These are phyloP conservation scores for Dufourea novaeangliae DNA, from an alignment of 1,140 invertebrate species.

Conservation along the genomic window DNA sequence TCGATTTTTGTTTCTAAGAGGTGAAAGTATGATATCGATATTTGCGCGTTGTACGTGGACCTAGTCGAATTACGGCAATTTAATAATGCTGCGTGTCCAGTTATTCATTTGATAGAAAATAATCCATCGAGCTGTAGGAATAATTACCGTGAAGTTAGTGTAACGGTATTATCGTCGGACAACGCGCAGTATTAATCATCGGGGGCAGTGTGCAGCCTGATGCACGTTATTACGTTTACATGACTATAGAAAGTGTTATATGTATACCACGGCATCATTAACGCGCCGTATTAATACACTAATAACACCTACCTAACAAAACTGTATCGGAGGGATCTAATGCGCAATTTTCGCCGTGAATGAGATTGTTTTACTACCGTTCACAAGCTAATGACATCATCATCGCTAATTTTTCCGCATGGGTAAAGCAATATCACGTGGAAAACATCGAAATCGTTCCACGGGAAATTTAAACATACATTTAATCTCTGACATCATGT, in stretches of 20 bases:
- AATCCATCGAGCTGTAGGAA: conserved; percentile 58
- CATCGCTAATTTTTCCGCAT: background rate
- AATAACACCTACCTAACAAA: conserved; percentile 44
- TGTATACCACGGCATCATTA: conserved; percentile 38
- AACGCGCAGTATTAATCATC: conserved; percentile 57
- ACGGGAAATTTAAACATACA: background rate
- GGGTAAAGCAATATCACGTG: background rate
- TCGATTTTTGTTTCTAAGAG: background rate
- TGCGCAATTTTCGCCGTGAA: conserved; percentile 33
- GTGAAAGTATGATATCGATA: conserved; percentile 17
- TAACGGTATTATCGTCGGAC: conserved; percentile 55
- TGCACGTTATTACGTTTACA: conserved; percentile 55
- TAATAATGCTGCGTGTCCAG: conserved; percentile 52
- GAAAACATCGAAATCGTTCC: background rate
- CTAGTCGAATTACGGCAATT: conserved; percentile 34
- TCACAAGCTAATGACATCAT: background rate
- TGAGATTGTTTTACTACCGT: background rate
- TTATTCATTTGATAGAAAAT: conserved; percentile 59
- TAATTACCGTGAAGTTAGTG: conserved; percentile 63
- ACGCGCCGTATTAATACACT: conserved; percentile 50
- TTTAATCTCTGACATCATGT: background rate
- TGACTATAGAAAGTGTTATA: conserved; percentile 50
- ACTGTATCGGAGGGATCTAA: conserved; percentile 30
- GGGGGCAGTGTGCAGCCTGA: conserved; percentile 33
- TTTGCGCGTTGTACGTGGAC: conserved; percentile 11